Evolutionary conservation across 2,113 vertebrate genomes (phyloP), one percentile per base, ranked within the genome.

Genomic region (Sarotherodon lohbergeri): DNA sequence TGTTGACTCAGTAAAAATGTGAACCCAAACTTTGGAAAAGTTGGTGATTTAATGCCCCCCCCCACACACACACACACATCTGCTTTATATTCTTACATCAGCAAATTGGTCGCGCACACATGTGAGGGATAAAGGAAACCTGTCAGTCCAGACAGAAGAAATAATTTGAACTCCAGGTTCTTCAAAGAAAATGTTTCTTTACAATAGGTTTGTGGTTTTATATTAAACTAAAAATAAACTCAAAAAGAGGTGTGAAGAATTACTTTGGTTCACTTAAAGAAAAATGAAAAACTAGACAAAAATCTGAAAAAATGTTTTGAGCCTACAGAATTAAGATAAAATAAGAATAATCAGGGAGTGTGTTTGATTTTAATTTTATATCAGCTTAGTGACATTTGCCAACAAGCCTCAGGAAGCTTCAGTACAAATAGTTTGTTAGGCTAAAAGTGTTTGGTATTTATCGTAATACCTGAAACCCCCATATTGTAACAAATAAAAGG

Each of bases 1-100:
- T 94, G 84, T 94, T 86, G 94, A 94, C 90, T 92, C 90, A 95
- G 92, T 95, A 95, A 95, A 95, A 82, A 92, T 95, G 92, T 95
- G 89, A 94, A 94, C 52, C 86, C 63, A 85, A 39, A 41, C 63
- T 22, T 14, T 68, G 63, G 19, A 41, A 68, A 41, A 22, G 8
- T 68, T 32, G 4, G 46, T 85, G 13, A 1, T 80, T 84, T 84
- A 11, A 68, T 56, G 4, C 8, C 10, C 32, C 32, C 0, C 27
- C 56, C 2, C 56, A 41, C 34, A 41, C 41, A 39, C 41, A 22
- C 36, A 39, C n/a, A 24, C 13, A 43, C 19, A 13, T 3, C 11
- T 9, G 36, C 39, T 10, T 9, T 46, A 73, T 46, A 63, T 1
- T 63, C 59, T 34, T 34, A 19, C 68, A 73, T 73, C 41, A 27